These are phyloP conservation scores for Myxocyprinus asiaticus DNA, from an alignment of 2,113 vertebrate species.

Conservation along the genomic window DNA sequence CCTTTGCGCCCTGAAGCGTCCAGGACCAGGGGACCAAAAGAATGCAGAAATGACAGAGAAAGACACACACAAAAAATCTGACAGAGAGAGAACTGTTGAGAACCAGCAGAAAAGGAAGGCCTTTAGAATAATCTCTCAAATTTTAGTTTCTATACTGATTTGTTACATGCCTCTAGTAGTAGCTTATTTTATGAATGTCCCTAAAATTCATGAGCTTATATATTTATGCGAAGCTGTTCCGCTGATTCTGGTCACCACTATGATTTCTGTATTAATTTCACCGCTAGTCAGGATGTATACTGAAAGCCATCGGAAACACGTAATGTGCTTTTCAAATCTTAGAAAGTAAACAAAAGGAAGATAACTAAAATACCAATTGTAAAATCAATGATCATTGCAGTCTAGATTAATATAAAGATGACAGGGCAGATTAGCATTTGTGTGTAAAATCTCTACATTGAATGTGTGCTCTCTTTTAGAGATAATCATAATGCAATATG, in stretches of 20 bases:
- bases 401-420: too few species aligned
- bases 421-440: too few species aligned
- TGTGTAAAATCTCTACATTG: too few species aligned
- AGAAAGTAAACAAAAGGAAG: too few species aligned
- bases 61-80: background rate
- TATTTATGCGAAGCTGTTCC: constrained; percentile 6
- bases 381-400: too few species aligned
- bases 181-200: background rate
- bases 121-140: constrained; percentile 14
- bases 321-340: background rate
- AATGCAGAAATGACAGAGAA: background rate
- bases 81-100: background rate
- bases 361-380: too few species aligned
- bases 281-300: constrained; percentile 31
- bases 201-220: background rate
- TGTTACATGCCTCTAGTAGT: constrained; percentile 6
- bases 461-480: too few species aligned
- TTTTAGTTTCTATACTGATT: background rate
- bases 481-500: too few species aligned
- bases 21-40: background rate
- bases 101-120: constrained; percentile 19
- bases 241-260: background rate
- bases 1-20: background rate
- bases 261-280: constrained; percentile 15
- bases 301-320: background rate